Evolutionary conservation across 2,113 vertebrate species (phyloP), one percentile per base, ranked within the genome.

Genomic region (Macquaria australasica): DNA sequence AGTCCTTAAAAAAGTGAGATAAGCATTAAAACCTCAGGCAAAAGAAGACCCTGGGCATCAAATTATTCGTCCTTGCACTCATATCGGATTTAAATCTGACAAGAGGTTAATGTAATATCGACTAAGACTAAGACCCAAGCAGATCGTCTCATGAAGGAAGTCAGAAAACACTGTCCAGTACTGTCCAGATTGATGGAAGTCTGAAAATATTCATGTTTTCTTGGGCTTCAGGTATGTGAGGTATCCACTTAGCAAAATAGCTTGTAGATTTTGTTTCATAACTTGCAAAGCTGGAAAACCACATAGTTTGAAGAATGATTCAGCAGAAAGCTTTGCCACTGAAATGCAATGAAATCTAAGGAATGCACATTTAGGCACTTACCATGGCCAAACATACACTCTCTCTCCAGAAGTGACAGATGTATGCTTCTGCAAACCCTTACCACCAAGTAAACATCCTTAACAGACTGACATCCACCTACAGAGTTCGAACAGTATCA

Each of bases 291-390:
- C 28, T 62, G 18, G 48, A 73, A 82, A 83, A 80, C 53, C 72
- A 71, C 81, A 73, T 25, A n/a, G 28, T 51, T 88, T 87, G 48
- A 75, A 77, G 56, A 81, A 18, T 85, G 85, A 91, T 70, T 92
- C 86, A 88, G 79, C 80, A 66, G 80, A 89, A 90, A 55, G 80
- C 56, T 77, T 31, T 63, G 59, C 64, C 60, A 55, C 75, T 39
- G 56, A 87, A 90, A 87, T 82, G 73, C 63, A 88, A 79, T 87
- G 64, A 87, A 41, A 74, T 41, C 60, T 0, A 12, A 89, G 81
- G 79, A 90, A 91, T 87, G 77, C 81, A 75, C 72, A 14, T n/a
- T 15, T 15, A 78, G 70, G 74, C 56, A 58, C 67, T 81, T 55
- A 71, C 21, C 74, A 43, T 8, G 3, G 34, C 51, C 75, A 64